Conservation (phyloP, 30 jellyfish, hydroid and myxozoan genomes). For the Nemopilema nomurai region DNA sequence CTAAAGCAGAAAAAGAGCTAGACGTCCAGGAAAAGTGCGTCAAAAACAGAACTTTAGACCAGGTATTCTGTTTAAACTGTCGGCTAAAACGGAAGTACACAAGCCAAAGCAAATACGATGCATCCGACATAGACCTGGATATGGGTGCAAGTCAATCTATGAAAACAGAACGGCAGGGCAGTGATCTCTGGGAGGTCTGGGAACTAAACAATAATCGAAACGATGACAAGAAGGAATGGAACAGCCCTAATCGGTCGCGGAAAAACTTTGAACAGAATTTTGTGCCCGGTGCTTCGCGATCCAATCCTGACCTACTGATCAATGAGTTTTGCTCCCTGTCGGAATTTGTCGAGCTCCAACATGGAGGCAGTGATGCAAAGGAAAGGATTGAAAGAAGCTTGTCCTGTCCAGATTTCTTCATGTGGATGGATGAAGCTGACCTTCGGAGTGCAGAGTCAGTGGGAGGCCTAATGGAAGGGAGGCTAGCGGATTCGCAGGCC, state of each 20-base stretch:
- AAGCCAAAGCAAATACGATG: neutral
- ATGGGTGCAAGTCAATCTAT: conserved; percentile 49
- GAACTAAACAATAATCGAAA: conserved; percentile 29
- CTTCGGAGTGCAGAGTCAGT: neutral
- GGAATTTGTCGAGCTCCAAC: neutral
- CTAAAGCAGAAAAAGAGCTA: neutral
- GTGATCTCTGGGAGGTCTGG: conserved; percentile 61
- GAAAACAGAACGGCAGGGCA: neutral
- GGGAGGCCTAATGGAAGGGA: neutral
- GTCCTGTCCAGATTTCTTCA: conserved; percentile 1
- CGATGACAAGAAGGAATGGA: conserved; percentile 47
- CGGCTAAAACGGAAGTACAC: neutral
- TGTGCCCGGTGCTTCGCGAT: neutral
- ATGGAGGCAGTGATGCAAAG: neutral
- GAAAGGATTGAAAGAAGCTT: neutral
- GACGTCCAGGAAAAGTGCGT: neutral
- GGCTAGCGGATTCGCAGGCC: neutral
- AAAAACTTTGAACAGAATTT: neutral
- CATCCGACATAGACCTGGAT: neutral
- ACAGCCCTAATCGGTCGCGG: conserved; percentile 39
- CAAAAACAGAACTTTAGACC: neutral
- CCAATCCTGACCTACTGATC: conserved; percentile 5
- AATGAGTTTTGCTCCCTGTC: neutral
- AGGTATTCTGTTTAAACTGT: neutral
- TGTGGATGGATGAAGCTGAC: neutral